These are phyloP conservation scores for Amiota mariae DNA, from an alignment of 2,888 invertebrate genomes.

Conservation along the genomic window DNA sequence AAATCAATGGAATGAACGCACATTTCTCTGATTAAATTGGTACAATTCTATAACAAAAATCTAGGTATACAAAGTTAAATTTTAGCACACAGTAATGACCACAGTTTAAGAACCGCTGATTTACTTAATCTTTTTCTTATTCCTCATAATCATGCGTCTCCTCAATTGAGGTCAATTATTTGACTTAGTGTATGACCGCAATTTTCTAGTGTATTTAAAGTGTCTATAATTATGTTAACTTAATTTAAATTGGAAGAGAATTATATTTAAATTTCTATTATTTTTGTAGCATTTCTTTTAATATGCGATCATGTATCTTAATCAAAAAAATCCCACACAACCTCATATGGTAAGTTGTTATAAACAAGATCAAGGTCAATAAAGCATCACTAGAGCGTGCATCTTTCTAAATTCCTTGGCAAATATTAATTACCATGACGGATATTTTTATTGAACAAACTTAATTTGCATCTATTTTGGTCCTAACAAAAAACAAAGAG, in stretches of 20 bases:
- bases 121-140: conserved; percentile 28
- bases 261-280: no score
- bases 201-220: neutral
- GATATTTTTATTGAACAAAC: conserved; percentile 7
- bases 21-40: no score
- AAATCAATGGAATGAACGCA: no score
- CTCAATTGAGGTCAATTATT: conserved; percentile 49
- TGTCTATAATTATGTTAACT: no score
- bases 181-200: neutral
- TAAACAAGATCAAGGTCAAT: conserved; percentile 26
- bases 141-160: conserved; percentile 50
- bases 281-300: no score
- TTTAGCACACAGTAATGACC: no score
- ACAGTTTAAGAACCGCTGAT: neutral
- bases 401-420: neutral
- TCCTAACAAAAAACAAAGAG: neutral
- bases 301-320: no score
- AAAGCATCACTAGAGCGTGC: conserved; percentile 2
- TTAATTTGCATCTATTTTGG: conserved; percentile 15
- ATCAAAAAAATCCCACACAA: neutral
- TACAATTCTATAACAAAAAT: no score
- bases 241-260: no score
- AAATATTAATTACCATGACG: conserved; percentile 22
- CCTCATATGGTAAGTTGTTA: neutral
- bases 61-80: no score